Evolutionary conservation across 2,888 invertebrate genomes (phyloP).

Genomic region (Girardia tigrina): DNA sequence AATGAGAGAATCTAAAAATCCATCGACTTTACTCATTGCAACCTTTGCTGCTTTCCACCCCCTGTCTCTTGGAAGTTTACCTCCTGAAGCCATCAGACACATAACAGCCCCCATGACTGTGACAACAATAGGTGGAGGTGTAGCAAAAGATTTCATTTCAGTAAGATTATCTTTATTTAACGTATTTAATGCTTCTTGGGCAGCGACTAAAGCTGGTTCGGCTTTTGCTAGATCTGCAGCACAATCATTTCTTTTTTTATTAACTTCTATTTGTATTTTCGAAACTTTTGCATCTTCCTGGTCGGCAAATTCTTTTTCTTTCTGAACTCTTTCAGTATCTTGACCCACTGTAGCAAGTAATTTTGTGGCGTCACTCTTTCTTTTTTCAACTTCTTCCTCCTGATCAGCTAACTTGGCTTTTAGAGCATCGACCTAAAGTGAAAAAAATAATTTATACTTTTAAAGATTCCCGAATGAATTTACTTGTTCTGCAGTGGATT

Average conservation of each 20-base stretch:
- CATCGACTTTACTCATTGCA: constrained; percentile 77
- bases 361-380: constrained; percentile 79
- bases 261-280: constrained; percentile 79
- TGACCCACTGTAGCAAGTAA: constrained; percentile 75
- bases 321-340: constrained; percentile 83
- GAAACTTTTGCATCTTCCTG: constrained; percentile 85
- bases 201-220: constrained; percentile 78
- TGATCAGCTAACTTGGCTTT: constrained; percentile 80
- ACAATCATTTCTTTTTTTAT: constrained; percentile 71
- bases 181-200: constrained; percentile 83
- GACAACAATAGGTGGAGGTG: constrained; percentile 79
- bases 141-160: constrained; percentile 85
- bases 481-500: constrained; percentile 76
- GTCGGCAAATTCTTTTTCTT: constrained; percentile 70
- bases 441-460: not conserved
- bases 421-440: constrained; percentile 63
- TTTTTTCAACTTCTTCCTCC: constrained; percentile 69
- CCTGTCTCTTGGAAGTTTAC: constrained; percentile 81
- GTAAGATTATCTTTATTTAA: constrained; percentile 86
- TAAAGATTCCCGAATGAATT: constrained; percentile 53
- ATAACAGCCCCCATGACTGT: constrained; percentile 86
- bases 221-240: constrained; percentile 80
- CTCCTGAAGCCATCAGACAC: constrained; percentile 64
- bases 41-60: constrained; percentile 84
- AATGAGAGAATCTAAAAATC: constrained; percentile 70